Conservation (phyloP, 2,113 vertebrate genomes). For the Hydrochoerus hydrochaeris region DNA sequence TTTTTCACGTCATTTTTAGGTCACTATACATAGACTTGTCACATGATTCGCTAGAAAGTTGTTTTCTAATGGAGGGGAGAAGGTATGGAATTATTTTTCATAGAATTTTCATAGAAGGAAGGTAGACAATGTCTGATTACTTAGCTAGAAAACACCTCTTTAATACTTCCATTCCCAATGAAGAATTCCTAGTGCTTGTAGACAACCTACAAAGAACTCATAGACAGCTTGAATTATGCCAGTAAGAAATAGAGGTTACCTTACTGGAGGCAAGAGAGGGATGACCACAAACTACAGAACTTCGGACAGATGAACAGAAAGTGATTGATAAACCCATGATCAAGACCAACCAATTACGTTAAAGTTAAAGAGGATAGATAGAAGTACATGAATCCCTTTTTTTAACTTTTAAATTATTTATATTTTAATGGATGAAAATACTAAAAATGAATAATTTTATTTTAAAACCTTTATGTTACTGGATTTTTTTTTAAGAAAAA, state of each 20-base stretch:
- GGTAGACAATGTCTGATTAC: background rate
- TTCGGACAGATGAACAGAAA: background rate
- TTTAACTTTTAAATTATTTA: background rate
- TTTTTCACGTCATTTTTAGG: background rate
- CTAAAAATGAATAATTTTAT: background rate
- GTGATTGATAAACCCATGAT: background rate
- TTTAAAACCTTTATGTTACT: background rate
- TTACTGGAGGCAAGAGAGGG: background rate
- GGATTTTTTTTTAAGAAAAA: background rate
- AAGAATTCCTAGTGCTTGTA: background rate
- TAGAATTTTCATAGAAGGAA: background rate
- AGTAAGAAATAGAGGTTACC: background rate
- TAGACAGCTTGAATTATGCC: background rate
- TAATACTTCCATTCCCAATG: background rate
- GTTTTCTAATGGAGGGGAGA: background rate
- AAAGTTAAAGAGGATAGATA: background rate
- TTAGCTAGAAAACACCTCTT: background rate
- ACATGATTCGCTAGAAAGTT: background rate
- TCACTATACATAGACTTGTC: background rate
- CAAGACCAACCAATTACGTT: background rate
- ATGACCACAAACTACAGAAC: background rate
- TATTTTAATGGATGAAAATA: background rate
- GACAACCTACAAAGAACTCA: background rate
- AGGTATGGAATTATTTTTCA: background rate
- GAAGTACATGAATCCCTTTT: background rate